Evolutionary conservation across 2,113 vertebrate species (phyloP).

Genomic region (Platichthys flesus): DNA sequence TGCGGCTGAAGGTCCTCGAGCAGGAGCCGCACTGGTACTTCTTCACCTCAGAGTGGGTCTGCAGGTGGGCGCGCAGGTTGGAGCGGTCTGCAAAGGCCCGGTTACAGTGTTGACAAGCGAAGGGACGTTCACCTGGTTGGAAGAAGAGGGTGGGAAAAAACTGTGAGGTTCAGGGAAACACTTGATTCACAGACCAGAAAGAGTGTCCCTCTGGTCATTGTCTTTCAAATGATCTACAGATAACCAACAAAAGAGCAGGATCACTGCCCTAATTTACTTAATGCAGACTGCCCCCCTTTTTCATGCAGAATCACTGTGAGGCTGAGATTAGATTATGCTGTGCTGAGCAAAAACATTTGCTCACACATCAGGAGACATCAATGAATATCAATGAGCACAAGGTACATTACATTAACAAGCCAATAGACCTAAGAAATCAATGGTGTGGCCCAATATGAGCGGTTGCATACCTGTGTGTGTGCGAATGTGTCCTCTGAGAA

Average conservation of each 20-base stretch:
- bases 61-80: conserved; percentile 96
- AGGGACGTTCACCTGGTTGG: conserved; percentile 91
- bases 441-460: neutral
- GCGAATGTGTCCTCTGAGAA: conserved; percentile 95
- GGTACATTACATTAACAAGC: conserved; percentile 35
- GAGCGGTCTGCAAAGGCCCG: conserved; percentile 97
- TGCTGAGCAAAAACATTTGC: conserved; percentile 52
- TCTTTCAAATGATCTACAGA: conserved; percentile 48
- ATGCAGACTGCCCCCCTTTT: conserved; percentile 30
- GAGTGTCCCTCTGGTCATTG: conserved; percentile 32
- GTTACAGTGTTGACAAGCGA: conserved; percentile 95
- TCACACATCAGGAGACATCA: conserved; percentile 45
- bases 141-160: conserved; percentile 37
- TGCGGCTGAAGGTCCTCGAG: conserved; percentile 96
- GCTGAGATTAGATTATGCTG: conserved; percentile 57
- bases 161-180: conserved; percentile 24
- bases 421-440: conserved; percentile 15
- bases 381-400: conserved; percentile 68
- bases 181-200: conserved; percentile 23
- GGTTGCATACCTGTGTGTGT: conserved; percentile 92
- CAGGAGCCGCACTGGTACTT: conserved; percentile 96
- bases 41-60: conserved; percentile 98
- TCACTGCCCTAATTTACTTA: conserved; percentile 19
- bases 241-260: conserved; percentile 35
- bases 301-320: conserved; percentile 31